Evolutionary conservation across 2,113 vertebrate genomes (phyloP).

Genomic region (Cheirogaleus medius): DNA sequence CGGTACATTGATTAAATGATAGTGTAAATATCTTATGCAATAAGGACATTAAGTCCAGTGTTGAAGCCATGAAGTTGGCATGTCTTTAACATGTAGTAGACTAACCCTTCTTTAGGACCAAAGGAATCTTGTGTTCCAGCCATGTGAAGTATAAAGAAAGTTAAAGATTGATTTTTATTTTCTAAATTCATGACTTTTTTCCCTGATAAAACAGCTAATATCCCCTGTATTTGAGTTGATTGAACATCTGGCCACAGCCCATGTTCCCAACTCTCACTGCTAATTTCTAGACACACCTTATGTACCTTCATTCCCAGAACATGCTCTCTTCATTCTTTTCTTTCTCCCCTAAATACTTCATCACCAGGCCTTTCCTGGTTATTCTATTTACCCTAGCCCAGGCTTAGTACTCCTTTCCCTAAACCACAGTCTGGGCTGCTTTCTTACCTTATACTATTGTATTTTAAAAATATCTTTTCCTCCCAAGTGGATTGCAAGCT

Average conservation of each 20-base stretch:
- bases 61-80: background rate
- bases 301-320: background rate
- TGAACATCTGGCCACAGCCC: background rate
- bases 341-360: background rate
- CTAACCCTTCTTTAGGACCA: background rate
- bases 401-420: background rate
- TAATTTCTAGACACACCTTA: background rate
- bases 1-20: background rate
- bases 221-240: no score
- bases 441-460: background rate
- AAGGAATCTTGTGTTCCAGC: background rate
- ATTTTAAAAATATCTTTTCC: background rate
- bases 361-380: background rate
- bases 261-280: background rate
- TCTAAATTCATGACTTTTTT: background rate
- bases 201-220: background rate
- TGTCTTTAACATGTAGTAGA: background rate
- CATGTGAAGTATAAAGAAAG: background rate
- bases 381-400: background rate
- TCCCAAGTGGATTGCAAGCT: background rate
- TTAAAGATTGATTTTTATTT: constrained; percentile 37
- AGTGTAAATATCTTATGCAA: background rate
- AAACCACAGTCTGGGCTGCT: background rate
- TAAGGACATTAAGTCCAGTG: background rate
- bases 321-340: background rate